Conservation (phyloP, 2,797 vertebrate genomes). For the Rhynchotus rufescens region DNA sequence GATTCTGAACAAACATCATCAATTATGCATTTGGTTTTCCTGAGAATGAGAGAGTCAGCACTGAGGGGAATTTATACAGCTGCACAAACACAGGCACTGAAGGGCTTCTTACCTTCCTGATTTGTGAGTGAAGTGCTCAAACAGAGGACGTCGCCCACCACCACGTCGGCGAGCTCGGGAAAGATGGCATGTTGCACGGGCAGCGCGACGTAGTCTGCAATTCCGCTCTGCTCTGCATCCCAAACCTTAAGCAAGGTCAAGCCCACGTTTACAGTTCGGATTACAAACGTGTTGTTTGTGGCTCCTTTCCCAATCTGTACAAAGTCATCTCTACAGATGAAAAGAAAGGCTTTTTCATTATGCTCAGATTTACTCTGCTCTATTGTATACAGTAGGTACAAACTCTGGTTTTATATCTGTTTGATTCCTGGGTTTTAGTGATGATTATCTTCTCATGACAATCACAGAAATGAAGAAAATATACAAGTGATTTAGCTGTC, state of each 20-base stretch:
- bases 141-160: constrained; percentile 88
- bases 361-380: background rate
- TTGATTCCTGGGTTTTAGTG: background rate
- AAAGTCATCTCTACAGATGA: constrained; percentile 88
- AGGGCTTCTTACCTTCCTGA: constrained; percentile 74
- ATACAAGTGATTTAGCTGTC: background rate
- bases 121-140: constrained; percentile 65
- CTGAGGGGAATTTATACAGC: background rate
- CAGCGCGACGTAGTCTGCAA: constrained; percentile 90
- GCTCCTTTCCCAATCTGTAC: constrained; percentile 89
- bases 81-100: background rate
- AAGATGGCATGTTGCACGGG: constrained; percentile 89
- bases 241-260: constrained; percentile 88
- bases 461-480: background rate
- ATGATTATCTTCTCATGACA: background rate
- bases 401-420: background rate
- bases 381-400: background rate
- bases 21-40: constrained; percentile 32
- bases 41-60: background rate
- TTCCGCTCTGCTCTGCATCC: constrained; percentile 84
- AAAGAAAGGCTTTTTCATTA: background rate
- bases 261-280: constrained; percentile 89
- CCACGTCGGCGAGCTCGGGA: constrained; percentile 77
- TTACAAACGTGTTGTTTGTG: constrained; percentile 86
- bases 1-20: constrained; percentile 25